These are phyloP conservation scores for Potamilus streckersoni DNA, from an alignment of 1,140 invertebrate species.

Conservation along the genomic window DNA sequence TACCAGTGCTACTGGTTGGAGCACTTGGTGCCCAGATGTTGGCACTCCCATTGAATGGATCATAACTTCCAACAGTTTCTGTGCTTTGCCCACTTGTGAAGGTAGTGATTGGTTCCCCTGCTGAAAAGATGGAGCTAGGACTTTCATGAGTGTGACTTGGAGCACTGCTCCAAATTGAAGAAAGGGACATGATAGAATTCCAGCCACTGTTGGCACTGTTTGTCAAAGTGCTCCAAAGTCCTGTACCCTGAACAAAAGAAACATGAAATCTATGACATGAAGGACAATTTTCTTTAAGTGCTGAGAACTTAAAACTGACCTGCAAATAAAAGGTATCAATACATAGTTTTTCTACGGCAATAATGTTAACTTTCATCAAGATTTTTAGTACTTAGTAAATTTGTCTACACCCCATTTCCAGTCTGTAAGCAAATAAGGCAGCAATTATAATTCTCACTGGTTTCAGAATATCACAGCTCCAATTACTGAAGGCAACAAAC, in stretches of 20 bases:
- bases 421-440: background rate
- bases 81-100: conserved; percentile 4
- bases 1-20: conserved; percentile 29
- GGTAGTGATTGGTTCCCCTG: background rate
- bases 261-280: background rate
- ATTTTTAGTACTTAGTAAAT: background rate
- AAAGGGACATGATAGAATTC: conserved; percentile 56
- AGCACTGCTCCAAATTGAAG: conserved; percentile 41
- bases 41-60: conserved; percentile 51
- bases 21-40: conserved; percentile 57
- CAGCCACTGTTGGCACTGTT: conserved; percentile 58
- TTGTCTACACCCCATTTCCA: background rate
- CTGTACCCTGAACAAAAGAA: conserved; percentile 33
- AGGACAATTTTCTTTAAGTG: background rate
- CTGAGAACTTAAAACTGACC: background rate
- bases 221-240: conserved; percentile 59
- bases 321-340: background rate
- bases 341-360: background rate
- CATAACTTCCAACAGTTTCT: conserved; percentile 40
- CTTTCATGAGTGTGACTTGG: conserved; percentile 11
- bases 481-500: too few species aligned
- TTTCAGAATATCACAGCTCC: too few species aligned
- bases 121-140: background rate
- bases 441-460: background rate
- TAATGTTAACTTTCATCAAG: background rate